Evolutionary conservation across 1,140 invertebrate genomes (phyloP), one percentile per base, ranked within the genome.

Genomic region (Holcopasites calliopsidis): DNA sequence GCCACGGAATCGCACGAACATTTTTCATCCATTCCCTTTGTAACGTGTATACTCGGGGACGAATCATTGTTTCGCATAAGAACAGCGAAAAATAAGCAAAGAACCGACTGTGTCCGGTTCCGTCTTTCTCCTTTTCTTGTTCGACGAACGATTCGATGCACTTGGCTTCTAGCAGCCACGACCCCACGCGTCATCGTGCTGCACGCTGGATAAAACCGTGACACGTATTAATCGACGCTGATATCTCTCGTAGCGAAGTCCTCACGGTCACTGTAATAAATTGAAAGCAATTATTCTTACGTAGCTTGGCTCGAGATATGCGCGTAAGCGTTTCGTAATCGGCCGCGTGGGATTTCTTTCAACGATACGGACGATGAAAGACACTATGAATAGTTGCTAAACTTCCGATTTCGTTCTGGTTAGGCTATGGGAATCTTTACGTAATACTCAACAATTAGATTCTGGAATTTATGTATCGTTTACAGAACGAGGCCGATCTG

Each of bases 211-310:
- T 42, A 42, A 58, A 52, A 64, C 47, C 33, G 47, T 64, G 70
- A 72, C 70, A 52, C 47, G 47, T 72, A 72, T 72, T 72, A 72
- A 72, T 72, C 47, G 58, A 72, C 58, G 58, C 49, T 16, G 62
- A 44, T 64, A 72, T 54, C 68, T 35, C 11, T 23, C 38, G 40
- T 21, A 38, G 5, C 68, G 10, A 5, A 42, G 47, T 33, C 38
- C 58, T 64, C 58, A 28, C 31, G 47, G 47, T 7, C 47, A 47
- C 1, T 42, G 26, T 52, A 64, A 72, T 52, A 64, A 33, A 72
- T 72, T 42, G 47, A 13, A 40, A 40, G 58, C 70, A 54, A 64
- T 64, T 72, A 72, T 64, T 72, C 58, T 64, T 52, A 62, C 55
- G 18, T 2, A 58, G n/a, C 47, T 11, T 8, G 5, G 33, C 6